phyloP scores from a whole-genome alignment of 2,888 invertebrate species.

The Lamproptera curius region DNA sequence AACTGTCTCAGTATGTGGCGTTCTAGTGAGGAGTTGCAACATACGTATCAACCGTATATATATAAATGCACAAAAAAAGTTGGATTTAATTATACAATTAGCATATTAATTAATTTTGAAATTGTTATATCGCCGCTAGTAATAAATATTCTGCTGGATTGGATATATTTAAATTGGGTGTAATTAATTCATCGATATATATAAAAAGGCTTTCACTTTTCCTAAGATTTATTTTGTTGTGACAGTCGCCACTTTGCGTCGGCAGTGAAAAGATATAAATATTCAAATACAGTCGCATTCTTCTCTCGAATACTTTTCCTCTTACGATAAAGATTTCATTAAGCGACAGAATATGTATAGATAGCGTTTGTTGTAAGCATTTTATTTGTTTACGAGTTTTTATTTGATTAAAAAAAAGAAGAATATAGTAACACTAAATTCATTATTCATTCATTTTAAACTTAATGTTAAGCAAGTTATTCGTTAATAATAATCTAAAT shows the following conservation, averaged over 20 bases:
- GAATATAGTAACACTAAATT: neutral
- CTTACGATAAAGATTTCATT: neutral
- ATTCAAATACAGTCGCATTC: neutral
- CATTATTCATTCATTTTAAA: neutral
- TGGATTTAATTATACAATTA: no score
- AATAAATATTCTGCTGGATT: neutral
- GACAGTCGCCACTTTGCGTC: neutral
- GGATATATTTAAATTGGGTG: neutral
- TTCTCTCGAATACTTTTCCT: neutral
- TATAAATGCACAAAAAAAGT: no score
- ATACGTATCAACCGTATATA: no score
- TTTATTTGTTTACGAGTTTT: neutral
- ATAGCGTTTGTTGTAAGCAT: neutral
- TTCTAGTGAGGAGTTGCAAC: no score
- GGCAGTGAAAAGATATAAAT: neutral
- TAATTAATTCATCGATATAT: neutral
- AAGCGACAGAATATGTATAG: neutral
- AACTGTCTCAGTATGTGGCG: no score
- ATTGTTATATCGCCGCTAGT: neutral
- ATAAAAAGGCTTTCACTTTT: neutral
- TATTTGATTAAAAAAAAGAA: neutral
- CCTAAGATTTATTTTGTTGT: neutral
- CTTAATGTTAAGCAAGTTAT: neutral
- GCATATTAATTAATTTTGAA: neutral
- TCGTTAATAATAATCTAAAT: neutral